A percentile compares a stretch with the other conserved stretches of the same genome.
phyloP scores from a whole-genome alignment of 2,888 invertebrate species.

The Cryptocephalus moraei region DNA sequence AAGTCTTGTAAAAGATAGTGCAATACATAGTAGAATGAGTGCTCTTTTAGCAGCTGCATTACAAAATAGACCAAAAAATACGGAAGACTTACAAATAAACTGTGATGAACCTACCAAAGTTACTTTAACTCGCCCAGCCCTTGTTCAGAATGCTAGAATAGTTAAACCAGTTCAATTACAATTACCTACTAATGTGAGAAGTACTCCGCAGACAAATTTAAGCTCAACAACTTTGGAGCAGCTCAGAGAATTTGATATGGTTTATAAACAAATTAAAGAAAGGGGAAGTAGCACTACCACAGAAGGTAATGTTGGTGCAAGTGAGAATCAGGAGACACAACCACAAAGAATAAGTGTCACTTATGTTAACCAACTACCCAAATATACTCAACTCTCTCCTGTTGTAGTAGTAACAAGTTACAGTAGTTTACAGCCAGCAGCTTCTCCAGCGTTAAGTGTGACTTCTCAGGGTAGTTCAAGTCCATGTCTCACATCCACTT shows the following conservation, averaged over 20 bases:
- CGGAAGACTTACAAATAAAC: constrained; percentile 23
- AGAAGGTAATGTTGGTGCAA: constrained; percentile 19
- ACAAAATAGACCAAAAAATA: constrained; percentile 32
- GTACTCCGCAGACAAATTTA: constrained; percentile 48
- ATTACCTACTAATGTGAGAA: constrained; percentile 50
- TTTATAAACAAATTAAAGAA: constrained; percentile 71
- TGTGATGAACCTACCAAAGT: constrained; percentile 15
- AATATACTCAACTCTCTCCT: constrained; percentile 38
- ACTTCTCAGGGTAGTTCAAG: constrained; percentile 49
- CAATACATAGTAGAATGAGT: constrained; percentile 40
- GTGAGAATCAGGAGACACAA: constrained; percentile 26
- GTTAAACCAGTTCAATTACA: constrained; percentile 44
- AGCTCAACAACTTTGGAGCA: constrained; percentile 70
- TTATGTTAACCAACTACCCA: constrained; percentile 43
- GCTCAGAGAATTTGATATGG: constrained; percentile 69
- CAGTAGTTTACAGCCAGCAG: constrained; percentile 39
- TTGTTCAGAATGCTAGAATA: constrained; percentile 48
- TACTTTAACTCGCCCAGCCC: constrained; percentile 37
- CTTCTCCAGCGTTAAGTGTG: constrained; percentile 46
- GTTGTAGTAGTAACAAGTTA: constrained; percentile 50
- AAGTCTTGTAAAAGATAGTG: constrained; percentile 37
- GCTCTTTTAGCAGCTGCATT: constrained; percentile 39
- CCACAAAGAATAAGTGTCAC: constrained; percentile 43
- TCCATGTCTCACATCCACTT: constrained; percentile 47
- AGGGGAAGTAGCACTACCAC: constrained; percentile 49